phyloP scores from a whole-genome alignment of 2,888 invertebrate species.

The Tenodera sinensis region DNA sequence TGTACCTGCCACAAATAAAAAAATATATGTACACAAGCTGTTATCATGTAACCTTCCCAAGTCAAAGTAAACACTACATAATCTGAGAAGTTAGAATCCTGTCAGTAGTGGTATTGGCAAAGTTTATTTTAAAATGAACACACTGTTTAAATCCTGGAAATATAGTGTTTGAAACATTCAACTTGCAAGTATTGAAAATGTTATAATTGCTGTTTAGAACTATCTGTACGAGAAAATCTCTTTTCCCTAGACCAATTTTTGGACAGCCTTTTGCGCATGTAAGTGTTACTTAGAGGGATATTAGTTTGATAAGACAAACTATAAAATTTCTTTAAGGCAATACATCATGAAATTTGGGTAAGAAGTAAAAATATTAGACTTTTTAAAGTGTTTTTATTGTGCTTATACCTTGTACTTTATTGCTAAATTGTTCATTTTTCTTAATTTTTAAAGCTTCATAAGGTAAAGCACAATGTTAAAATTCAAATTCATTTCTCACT shows the following conservation, averaged over 20 bases:
- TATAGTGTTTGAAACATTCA: neutral
- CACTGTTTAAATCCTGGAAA: neutral
- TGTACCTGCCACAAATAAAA: neutral
- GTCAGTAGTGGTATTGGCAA: neutral
- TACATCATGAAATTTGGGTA: too few species aligned
- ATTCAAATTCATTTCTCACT: too few species aligned
- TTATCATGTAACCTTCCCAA: neutral
- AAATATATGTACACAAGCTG: neutral
- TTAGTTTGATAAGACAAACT: too few species aligned
- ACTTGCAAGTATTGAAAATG: neutral
- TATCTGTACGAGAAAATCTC: neutral
- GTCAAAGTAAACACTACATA: neutral
- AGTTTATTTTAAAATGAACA: neutral
- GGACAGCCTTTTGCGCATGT: neutral
- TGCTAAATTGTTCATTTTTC: too few species aligned
- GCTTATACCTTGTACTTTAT: too few species aligned
- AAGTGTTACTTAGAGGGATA: too few species aligned
- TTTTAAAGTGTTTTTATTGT: too few species aligned
- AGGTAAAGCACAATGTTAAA: too few species aligned
- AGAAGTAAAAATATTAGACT: too few species aligned
- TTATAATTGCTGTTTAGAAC: neutral
- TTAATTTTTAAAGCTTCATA: too few species aligned
- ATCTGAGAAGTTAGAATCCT: neutral
- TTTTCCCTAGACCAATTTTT: neutral
- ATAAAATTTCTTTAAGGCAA: too few species aligned